Conservation (phyloP, 2,113 vertebrate genomes). For the Nicator chloris region DNA sequence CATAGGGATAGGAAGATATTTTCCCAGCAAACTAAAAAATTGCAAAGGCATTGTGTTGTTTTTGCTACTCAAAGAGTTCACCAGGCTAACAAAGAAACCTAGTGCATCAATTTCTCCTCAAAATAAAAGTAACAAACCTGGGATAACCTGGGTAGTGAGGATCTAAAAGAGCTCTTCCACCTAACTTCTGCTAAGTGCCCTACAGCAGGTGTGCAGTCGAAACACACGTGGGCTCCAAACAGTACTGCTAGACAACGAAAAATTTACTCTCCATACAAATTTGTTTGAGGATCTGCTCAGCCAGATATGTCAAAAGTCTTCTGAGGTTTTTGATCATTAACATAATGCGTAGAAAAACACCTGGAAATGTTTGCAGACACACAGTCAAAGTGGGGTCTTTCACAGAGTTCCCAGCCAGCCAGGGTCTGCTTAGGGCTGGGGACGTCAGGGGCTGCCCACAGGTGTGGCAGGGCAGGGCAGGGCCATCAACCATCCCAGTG, state of each 20-base stretch:
- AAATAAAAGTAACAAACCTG: neutral
- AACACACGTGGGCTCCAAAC: neutral
- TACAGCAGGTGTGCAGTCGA: neutral
- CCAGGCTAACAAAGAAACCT: neutral
- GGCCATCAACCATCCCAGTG: neutral
- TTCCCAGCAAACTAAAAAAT: neutral
- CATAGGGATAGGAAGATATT: neutral
- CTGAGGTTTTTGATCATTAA: neutral
- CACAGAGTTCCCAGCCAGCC: fast-evolving
- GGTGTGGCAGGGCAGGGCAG: neutral
- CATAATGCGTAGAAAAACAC: neutral
- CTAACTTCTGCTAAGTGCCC: neutral
- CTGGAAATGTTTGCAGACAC: neutral
- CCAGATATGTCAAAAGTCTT: neutral
- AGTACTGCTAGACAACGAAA: neutral
- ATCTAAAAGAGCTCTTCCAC: neutral
- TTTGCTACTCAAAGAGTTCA: neutral
- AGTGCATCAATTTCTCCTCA: neutral
- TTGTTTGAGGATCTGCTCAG: neutral
- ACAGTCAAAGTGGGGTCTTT: neutral
- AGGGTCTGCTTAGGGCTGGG: neutral
- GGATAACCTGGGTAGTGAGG: neutral
- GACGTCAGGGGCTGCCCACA: neutral
- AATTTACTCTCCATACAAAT: neutral
- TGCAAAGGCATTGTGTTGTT: neutral